Evolutionary conservation across 2,113 vertebrate species (phyloP).

Genomic region (Peromyscus leucopus): DNA sequence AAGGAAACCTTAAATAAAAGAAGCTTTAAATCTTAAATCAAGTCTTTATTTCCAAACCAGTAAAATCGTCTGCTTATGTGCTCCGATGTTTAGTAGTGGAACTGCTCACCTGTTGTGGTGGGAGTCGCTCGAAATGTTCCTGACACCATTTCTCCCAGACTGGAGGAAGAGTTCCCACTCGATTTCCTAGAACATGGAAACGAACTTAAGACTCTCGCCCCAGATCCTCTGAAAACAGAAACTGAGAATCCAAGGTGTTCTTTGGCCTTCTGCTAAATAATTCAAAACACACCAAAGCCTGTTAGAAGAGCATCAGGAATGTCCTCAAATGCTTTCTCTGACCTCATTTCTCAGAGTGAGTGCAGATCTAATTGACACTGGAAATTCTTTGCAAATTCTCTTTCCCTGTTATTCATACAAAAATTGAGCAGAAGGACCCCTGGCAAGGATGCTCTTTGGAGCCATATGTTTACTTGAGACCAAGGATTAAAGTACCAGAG

Average conservation of each 20-base stretch:
- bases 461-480: not conserved
- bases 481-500: not conserved
- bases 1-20: constrained; percentile 27
- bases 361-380: not conserved
- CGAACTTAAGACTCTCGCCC: constrained; percentile 33
- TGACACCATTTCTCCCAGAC: constrained; percentile 98
- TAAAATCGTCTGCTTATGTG: not conserved
- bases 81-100: constrained; percentile 30
- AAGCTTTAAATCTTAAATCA: not conserved
- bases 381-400: constrained; percentile 22
- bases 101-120: constrained; percentile 91
- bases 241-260: constrained; percentile 70
- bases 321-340: constrained; percentile 70
- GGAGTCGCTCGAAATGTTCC: constrained; percentile 97
- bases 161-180: constrained; percentile 98
- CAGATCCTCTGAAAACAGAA: constrained; percentile 63
- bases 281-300: constrained; percentile 69
- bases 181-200: constrained; percentile 91
- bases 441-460: not conserved
- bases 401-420: constrained; percentile 13
- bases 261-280: constrained; percentile 72
- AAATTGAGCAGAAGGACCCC: not conserved
- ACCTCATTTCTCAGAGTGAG: constrained; percentile 60
- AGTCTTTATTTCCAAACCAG: constrained; percentile 46
- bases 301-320: constrained; percentile 57